Conservation (phyloP, 2,888 invertebrate genomes). For the Lissonota sp. region DNA sequence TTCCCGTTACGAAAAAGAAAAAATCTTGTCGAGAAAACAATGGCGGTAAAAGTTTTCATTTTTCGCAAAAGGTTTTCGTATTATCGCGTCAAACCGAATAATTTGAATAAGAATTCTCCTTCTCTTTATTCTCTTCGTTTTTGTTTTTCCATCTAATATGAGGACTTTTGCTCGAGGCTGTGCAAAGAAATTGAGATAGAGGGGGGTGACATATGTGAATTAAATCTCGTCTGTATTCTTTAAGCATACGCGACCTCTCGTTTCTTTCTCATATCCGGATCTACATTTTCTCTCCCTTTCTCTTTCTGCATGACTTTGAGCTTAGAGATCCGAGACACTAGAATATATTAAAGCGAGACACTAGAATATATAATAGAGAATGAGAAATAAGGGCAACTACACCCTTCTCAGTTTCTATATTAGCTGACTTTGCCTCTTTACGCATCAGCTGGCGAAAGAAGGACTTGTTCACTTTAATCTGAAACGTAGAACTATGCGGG, state of each 20-base stretch:
- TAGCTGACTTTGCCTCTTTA: too few species aligned
- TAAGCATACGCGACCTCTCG: neutral
- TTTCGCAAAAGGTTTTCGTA: conserved; percentile 62
- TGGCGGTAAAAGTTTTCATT: conserved; percentile 66
- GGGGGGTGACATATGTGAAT: neutral
- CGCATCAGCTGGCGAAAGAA: too few species aligned
- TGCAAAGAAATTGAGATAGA: neutral
- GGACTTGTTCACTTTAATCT: too few species aligned
- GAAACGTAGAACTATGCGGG: too few species aligned
- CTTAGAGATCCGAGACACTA: too few species aligned
- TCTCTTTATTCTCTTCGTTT: conserved; percentile 16
- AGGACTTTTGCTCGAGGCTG: conserved; percentile 29
- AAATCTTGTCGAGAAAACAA: conserved; percentile 30
- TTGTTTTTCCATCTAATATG: conserved; percentile 42
- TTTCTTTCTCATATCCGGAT: neutral
- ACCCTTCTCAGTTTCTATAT: too few species aligned
- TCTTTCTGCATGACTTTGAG: too few species aligned
- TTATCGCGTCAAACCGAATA: conserved; percentile 68
- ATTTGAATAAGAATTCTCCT: conserved; percentile 74
- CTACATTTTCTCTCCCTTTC: too few species aligned
- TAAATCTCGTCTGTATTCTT: neutral
- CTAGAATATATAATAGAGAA: too few species aligned
- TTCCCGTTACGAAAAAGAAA: neutral
- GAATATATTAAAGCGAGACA: too few species aligned
- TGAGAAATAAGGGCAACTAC: too few species aligned